Base-by-base conservation (phyloP, 1,140 invertebrate genomes). In the Daktulosphaira vitifoliae region DNA sequence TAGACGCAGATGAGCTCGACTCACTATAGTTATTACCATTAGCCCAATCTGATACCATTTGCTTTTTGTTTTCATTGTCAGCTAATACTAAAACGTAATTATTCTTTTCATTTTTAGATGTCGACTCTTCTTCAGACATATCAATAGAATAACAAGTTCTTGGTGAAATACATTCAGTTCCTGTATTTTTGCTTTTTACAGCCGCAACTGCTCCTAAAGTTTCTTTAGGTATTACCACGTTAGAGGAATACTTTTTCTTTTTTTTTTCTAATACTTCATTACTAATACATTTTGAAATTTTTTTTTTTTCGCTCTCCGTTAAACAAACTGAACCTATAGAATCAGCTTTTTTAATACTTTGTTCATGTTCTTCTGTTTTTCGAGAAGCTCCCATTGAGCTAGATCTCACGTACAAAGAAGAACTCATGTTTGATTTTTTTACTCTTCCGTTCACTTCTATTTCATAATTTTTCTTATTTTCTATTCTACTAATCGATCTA, bases 281-380 rank as follows among this genome's bases (percentile, higher is more conserved):
- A 62, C 86, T 84, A 3, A 90, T 74, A 6, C 80, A 82, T 73
- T 83, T 79, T 0, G 86, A 89, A 44, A 89, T 75, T 67, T 80
- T 78, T 72, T 82, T 84, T 69, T 89, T 89, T 67, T 88, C 86
- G 20, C 77, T 77, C 76, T 90, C 87, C 52, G 78, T 78, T 48
- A 76, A 71, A 71, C 76, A 73, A 25, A 81, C 76, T 8, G 79
- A 77, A 38, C 78, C 75, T 48, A 81, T 81, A 1, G 81, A 81
- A 71, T 81, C 76, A 15, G 80, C 77, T 72, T 80, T 82, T 46
- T 69, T 74, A 44, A 75, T 69, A 67, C 74, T 72, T 20, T 67
- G 67, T 15, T 72, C 70, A 65, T 73, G 71, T 65, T 71, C 70
- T 65, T 70, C 72, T 71, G 69, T 70, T 72, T 64, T 73, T 38